Base-by-base conservation (phyloP, 1,140 invertebrate species). In the Glomeris maerens region DNA sequence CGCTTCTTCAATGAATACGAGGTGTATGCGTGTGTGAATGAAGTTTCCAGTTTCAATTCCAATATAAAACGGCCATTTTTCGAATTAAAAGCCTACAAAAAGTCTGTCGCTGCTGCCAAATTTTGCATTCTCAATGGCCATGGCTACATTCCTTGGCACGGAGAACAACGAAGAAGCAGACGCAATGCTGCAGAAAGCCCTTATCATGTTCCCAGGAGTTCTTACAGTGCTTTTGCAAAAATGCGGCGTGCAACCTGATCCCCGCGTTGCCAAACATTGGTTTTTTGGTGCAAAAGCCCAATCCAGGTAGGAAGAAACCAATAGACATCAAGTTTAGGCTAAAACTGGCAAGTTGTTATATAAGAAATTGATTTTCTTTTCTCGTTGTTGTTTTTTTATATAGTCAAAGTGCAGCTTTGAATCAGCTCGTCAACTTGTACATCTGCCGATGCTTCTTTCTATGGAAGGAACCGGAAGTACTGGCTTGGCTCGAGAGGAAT, bases 71-170 rank as follows among this genome's bases (percentile, higher is more conserved):
- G 3, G 13, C 7, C 4, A 23, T 44, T 10, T 55, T 28, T 40
- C 47, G 25, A 31, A 77, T 56, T 81, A 78, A 76, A 78, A 83
- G 60, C 57, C 64, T 10, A 60, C 65, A 2, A 75, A 79, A 48
- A 84, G 89, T 69, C 68, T 89, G 2, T 75, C 74, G 21, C 82
- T 86, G 61, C 66, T 94, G 29, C 89, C 88, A 45, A 94, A 93
- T 61, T 84, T 92, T 72, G 79, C 83, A 0, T 92, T 80, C 61
- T 91, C 86, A 1, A 68, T 83, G 45, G 81, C 89, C 0, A 62
- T 93, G 41, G 84, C 88, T 27, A 69, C 82, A 63, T 83, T 79
- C 70, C 70, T 79, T 60, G 56, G 52, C 7, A 44, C 5, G 20
- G 4, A 5, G 20, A 36, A 36, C 17, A 52, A 31, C 5, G 69